Base-by-base conservation (phyloP, 2,888 invertebrate genomes). In the Suillia variegata region DNA sequence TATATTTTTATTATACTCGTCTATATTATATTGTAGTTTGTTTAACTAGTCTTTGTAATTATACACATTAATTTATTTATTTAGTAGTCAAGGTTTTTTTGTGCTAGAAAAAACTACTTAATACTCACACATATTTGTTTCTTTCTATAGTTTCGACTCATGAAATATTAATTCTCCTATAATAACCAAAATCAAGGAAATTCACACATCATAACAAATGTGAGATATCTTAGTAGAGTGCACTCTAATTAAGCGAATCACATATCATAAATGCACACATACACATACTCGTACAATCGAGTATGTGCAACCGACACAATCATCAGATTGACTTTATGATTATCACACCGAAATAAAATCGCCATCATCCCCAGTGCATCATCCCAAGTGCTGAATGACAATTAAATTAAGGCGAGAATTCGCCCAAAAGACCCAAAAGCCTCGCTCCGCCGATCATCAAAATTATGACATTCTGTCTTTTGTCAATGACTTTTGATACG, bases 301-400 rank as follows among this genome's bases (percentile, higher is more conserved):
- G n/a, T 38, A 8, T 38, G 18, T 18, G 45, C 45, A 5, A 20
- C 45, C 45, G 18, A 45, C 5, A 20, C 45, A n/a, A 45, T 38
- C 15, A n/a, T 26, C 10, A 45, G 5, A 45, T 5, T 4, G 15
- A 31, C 13, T 57, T 34, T 31, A 50, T 54, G 33, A 53, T 55
- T 65, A 66, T 70, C 56, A 52, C 66, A 63, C 66, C 62, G 53
- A 33, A 63, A 70, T 73, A 68, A 69, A 65, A 62, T 54, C 17
- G 31, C n/a, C 52, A 6, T 12, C 6, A 31, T 31, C 12, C 31
- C 12, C 31, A 31, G 12, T 38, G 45, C 20, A 38, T 13, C 38
- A 4, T 4, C 13, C 10, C 17, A 13, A 45, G 18, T 18, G 47
- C 6, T 20, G 47, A 62, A 67, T 63, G 49, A 21, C 66, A 62